Evolutionary conservation across 2,888 invertebrate species (phyloP).

Genomic region (Fragum fragum): DNA sequence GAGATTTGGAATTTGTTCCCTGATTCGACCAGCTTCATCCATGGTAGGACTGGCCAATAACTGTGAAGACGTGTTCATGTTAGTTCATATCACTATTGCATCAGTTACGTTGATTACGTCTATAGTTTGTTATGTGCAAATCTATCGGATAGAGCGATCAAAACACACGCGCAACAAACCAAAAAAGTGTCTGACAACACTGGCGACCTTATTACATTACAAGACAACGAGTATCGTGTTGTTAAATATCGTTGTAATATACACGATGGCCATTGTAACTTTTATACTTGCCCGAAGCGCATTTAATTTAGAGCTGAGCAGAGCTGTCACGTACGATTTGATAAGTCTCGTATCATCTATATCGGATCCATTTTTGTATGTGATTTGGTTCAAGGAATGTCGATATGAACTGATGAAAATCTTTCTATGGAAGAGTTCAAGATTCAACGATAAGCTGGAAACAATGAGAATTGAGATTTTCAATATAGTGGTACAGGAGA

Average conservation of each 20-base stretch:
- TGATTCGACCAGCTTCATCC: background rate
- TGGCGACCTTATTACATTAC: background rate
- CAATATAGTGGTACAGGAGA: conserved; percentile 7
- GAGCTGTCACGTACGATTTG: background rate
- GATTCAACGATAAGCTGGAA: background rate
- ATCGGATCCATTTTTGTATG: background rate
- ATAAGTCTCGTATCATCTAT: background rate
- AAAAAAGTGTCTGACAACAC: background rate
- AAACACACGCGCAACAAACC: background rate
- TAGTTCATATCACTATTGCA: background rate
- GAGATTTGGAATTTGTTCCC: background rate
- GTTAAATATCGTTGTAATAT: background rate
- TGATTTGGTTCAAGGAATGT: conserved; percentile 18
- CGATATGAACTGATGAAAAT: conserved; percentile 13
- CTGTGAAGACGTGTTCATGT: background rate
- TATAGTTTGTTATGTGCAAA: background rate
- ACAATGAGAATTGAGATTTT: conserved; percentile 14
- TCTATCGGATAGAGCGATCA: background rate
- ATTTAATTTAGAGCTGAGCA: background rate
- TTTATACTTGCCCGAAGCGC: background rate
- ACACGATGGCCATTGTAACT: background rate
- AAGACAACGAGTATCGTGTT: background rate
- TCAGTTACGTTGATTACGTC: background rate
- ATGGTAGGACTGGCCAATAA: background rate
- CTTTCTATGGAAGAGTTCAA: background rate